Evolutionary conservation across 2,888 invertebrate genomes (phyloP), one percentile per base, ranked within the genome.

Genomic region (Sepioteuthis lessoniana): DNA sequence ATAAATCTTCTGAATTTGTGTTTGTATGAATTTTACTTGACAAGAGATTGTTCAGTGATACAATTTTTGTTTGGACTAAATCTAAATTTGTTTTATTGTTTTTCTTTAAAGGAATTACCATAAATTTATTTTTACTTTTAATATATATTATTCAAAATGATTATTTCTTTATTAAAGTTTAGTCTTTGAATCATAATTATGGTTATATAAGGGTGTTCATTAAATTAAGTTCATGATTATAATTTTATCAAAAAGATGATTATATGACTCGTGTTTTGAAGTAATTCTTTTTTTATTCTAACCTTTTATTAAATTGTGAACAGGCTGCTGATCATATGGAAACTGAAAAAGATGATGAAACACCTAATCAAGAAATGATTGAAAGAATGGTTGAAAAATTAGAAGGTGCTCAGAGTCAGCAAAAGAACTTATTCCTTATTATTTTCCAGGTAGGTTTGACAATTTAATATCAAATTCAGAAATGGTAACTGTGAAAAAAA

Each of bases 311-410:
- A 13, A 47, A 94, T 46, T 90, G n/a, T 92, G 50, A 94, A 4
- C 90, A 96, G 96, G 95, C 95, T 94, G 96, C 96, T 19, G 96
- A 96, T 95, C 96, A 96, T 42, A 96, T 96, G 28, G 95, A 95
- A 38, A 96, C 95, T 94, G 97, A 97, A 38, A 96, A 96, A 28
- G 96, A 96, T 90, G 96, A 96, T 38, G 96, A 97, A 37, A 98
- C 98, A 95, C 98, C 98, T 0, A 98, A 98, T 0, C 98, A 98
- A 96, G 98, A 99, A 98, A 98, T 98, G 96, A 98, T 99, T 1
- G 99, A 99, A 97, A 98, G 98, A 94, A 99, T 99, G 99, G 99
- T 99, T 97, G 99, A 99, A 97, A 98, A 98, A 94, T 97, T 99
- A 94, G 99, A 99, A 97, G 98, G 98, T 5, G 99, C 99, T 0